Conservation (phyloP, 2,888 invertebrate species). For the Drosophila mimetica region DNA sequence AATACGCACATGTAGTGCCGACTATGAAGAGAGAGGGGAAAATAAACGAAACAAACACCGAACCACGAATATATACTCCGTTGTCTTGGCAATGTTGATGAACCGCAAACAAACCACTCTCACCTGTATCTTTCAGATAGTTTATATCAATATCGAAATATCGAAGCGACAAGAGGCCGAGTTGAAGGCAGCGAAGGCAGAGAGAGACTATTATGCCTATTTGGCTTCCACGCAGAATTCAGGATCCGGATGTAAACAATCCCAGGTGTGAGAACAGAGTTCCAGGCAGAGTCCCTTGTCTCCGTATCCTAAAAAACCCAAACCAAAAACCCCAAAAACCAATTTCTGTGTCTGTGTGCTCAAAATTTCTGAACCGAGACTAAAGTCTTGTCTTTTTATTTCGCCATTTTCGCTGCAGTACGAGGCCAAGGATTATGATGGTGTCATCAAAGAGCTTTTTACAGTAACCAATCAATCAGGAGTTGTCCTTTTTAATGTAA, state of each 20-base stretch:
- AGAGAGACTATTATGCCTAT: neutral
- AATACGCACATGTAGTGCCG: conserved; percentile 33
- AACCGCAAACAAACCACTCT: conserved; percentile 58
- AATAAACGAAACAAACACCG: conserved; percentile 14
- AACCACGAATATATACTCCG: conserved; percentile 27
- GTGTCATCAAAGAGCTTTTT: conserved; percentile 56
- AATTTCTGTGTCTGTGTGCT: conserved; percentile 12
- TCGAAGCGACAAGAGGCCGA: conserved; percentile 62
- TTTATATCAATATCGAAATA: conserved; percentile 73
- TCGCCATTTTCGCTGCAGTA: conserved; percentile 62
- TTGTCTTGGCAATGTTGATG: conserved; percentile 58
- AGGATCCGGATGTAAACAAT: neutral
- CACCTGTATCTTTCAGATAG: conserved; percentile 76
- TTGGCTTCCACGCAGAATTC: neutral
- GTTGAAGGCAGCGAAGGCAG: neutral
- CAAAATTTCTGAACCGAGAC: conserved; percentile 34
- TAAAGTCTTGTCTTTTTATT: conserved; percentile 50
- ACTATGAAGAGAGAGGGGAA: conserved; percentile 4
- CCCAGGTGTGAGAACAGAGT: conserved; percentile 18
- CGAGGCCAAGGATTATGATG: conserved; percentile 50
- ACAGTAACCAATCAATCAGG: conserved; percentile 51
- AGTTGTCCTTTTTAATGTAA: conserved; percentile 67
- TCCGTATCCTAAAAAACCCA: neutral
- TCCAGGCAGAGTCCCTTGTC: neutral
- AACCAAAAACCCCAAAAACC: neutral